These are phyloP conservation scores for Dendrolimus houi DNA, from an alignment of 2,888 invertebrate genomes.

Conservation along the genomic window DNA sequence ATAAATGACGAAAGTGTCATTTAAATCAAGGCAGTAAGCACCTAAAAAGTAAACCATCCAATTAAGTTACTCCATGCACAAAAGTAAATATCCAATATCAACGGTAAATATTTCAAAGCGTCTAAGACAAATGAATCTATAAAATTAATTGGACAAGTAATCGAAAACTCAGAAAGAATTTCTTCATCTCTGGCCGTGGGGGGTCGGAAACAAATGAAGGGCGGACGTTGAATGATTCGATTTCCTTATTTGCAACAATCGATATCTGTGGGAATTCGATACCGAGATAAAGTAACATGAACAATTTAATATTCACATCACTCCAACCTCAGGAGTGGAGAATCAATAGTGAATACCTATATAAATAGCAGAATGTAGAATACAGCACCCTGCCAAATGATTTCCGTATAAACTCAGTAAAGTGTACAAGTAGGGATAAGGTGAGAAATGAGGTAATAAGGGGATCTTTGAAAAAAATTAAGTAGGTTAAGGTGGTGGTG, in stretches of 20 bases:
- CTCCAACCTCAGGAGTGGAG: no score
- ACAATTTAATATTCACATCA: neutral
- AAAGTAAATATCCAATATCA: neutral
- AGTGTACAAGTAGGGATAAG: no score
- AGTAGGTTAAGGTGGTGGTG: no score
- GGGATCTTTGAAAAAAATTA: no score
- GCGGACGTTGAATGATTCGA: slow-evolving; percentile 76
- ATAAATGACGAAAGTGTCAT: no score
- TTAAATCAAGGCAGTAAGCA: slow-evolving; percentile 7
- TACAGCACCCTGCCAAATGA: no score
- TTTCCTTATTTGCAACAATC: slow-evolving; percentile 76
- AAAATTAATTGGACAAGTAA: slow-evolving; percentile 77
- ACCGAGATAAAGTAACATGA: slow-evolving; percentile 24
- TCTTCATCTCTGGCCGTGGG: slow-evolving; percentile 68
- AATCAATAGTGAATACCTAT: no score
- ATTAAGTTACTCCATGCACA: neutral
- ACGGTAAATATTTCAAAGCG: slow-evolving; percentile 45
- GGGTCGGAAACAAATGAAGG: slow-evolving; percentile 72
- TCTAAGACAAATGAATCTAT: slow-evolving; percentile 73
- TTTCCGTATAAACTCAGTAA: no score
- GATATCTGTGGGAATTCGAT: slow-evolving; percentile 65
- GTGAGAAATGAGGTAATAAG: no score
- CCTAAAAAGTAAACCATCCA: neutral
- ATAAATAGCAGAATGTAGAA: no score
- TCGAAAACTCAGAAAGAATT: slow-evolving; percentile 77